These are phyloP conservation scores for Papilio aristodemus DNA, from an alignment of 1,140 invertebrate genomes.

Conservation along the genomic window DNA sequence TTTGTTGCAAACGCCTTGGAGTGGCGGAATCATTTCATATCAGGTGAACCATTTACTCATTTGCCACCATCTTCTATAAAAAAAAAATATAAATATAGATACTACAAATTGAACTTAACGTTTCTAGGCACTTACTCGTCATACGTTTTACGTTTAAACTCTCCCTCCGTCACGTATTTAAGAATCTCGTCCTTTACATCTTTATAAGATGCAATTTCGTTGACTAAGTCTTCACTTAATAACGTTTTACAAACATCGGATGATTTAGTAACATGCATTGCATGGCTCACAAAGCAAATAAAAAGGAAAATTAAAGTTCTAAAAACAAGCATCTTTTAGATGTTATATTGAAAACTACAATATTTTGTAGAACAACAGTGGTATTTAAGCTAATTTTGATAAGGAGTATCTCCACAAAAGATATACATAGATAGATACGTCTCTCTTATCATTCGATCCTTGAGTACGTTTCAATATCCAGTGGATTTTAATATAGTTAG, in stretches of 20 bases:
- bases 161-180: constrained; percentile 49
- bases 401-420: constrained; percentile 2
- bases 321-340: constrained; percentile 14
- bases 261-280: constrained; percentile 24
- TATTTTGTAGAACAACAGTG: not conserved
- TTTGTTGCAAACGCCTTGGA: too few species aligned
- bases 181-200: constrained; percentile 50
- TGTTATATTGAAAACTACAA: constrained; percentile 3
- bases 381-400: constrained; percentile 24
- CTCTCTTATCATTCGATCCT: not conserved
- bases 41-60: too few species aligned
- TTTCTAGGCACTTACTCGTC: constrained; percentile 42
- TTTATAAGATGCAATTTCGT: constrained; percentile 49
- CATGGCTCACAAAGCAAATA: constrained; percentile 17
- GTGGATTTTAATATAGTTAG: not conserved
- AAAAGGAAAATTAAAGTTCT: constrained; percentile 14
- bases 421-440: not conserved
- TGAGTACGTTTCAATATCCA: not conserved
- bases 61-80: too few species aligned
- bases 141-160: constrained; percentile 49
- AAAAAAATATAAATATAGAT: too few species aligned
- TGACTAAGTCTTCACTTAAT: constrained; percentile 49
- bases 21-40: too few species aligned
- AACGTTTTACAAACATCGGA: constrained; percentile 41
- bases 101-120: too few species aligned